Evolutionary conservation across 2,888 invertebrate genomes (phyloP), one percentile per base, ranked within the genome.

Genomic region (Hemaris fuciformis): DNA sequence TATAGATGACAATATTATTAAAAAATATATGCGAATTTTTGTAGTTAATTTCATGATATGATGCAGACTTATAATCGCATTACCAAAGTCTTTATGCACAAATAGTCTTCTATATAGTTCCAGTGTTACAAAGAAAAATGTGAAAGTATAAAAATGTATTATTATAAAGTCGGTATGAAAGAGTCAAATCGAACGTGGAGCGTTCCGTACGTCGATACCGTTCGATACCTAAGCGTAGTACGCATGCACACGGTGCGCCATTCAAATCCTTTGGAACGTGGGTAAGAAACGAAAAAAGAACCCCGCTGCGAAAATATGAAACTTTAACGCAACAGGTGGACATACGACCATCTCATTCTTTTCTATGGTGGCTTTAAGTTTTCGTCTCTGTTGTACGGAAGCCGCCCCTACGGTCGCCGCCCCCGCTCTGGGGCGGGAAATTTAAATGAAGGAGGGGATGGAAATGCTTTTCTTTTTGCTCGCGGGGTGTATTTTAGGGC

Each of bases 381-480:
- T 82, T 77, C 85, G 83, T 89, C 90, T 84, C 87, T 90, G 83
- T 90, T 88, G 80, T 87, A 75, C 88, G 81, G 87, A 87, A 88
- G 87, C 91, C 91, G 88, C 91, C 90, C 91, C 91, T 87, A 86
- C 79, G 70, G 86, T 83, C 85, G 86, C 89, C 91, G 88, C 90
- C 91, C 89, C 84, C 86, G 81, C 85, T 80, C 78, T 83, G 84
- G 88, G 88, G 90, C 89, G 91, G 91, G 89, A 91, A 92, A 91
- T 89, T 88, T 86, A 85, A 88, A 90, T 85, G 85, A 88, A 85
- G 88, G 87, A 85, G 87, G 89, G 90, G 90, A 84, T 87, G 88
- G 84, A 88, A 88, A 88, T 85, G 88, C 86, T 89, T 92, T 92
- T 92, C 90, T 90, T 92, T 91, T 91, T 91, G 86, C 87, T 88